A percentile compares a stretch with the other conserved stretches of the same genome.
These are phyloP conservation scores for Reinhardtius hippoglossoides DNA, from an alignment of 2,113 vertebrate species.

Conservation along the genomic window DNA sequence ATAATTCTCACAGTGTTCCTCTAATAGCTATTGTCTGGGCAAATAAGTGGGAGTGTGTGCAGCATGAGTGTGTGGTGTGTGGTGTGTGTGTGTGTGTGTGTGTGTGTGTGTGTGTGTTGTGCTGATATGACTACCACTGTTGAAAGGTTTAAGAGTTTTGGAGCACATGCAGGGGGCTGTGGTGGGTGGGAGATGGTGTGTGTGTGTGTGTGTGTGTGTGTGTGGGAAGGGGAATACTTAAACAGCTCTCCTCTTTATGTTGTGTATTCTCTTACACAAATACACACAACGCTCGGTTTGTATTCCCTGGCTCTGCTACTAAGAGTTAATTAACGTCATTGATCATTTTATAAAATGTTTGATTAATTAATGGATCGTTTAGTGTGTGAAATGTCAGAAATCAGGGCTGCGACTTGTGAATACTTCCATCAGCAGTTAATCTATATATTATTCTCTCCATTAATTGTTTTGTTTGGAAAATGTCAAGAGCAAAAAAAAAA, in stretches of 20 bases:
- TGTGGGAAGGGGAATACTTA: background rate
- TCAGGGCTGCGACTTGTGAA: background rate
- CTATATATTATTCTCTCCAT: background rate
- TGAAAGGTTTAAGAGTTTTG: constrained; percentile 63
- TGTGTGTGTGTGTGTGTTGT: constrained; percentile 19
- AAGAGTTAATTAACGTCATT: background rate
- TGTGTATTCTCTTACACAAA: background rate
- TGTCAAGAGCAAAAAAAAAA: background rate
- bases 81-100: constrained; percentile 19
- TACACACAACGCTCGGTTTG: background rate
- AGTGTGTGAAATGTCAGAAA: background rate
- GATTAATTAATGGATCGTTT: background rate
- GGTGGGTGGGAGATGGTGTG: constrained; percentile 40
- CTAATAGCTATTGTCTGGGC: constrained; percentile 68
- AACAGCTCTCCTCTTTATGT: no score
- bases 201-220: background rate
- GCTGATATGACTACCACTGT: constrained; percentile 55
- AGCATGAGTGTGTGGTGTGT: constrained; percentile 29
- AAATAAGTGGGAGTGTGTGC: constrained; percentile 65
- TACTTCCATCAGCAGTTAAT: background rate
- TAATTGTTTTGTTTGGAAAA: background rate
- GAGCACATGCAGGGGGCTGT: constrained; percentile 46
- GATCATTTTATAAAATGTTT: background rate
- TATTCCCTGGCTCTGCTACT: no score
- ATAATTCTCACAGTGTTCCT: constrained; percentile 55